Base-by-base conservation (phyloP, 2,888 invertebrate genomes). In the Thereva nobilitata region DNA sequence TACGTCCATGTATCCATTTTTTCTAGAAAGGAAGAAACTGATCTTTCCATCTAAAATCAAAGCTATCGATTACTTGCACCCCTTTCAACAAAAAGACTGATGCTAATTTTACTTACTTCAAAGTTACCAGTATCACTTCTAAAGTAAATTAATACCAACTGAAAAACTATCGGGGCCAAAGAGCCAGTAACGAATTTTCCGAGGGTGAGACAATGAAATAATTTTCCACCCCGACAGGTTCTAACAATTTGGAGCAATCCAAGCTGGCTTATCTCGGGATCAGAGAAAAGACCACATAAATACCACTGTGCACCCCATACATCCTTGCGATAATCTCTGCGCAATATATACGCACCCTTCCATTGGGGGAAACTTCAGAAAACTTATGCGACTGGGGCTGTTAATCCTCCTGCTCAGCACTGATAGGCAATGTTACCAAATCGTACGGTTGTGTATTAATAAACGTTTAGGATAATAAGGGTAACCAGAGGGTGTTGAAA, bases 381-480 rank as follows among this genome's bases (percentile, higher is more conserved):
- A 38, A 59, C 6, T 23, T 40, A 37, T 23, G 7, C 4, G 10
- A 64, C 44, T 44, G 37, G 47, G 23, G 12, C 23, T 40, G 55
- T n/a, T 65, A 65, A 65, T 65, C 65, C 65, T 56, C 34, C 64
- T 65, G 65, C 55, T 55, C 55, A 49, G 41, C 47, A 55, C 47
- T 55, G 65, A 65, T 65, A 65, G 45, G 49, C 49, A 35, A 40
- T 64, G 47, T 49, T 45, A 55, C 65, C 40, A 49, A 65, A 49
- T 55, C 65, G 49, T 47, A 34, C 55, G 49, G 35, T 40, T 45
- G 50, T 55, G 55, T 41, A 55, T 65, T 65, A 65, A 65, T 65
- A 65, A 65, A 65, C 54, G 54, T 65, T 65, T 65, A 65, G 65
- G 65, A 65, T 65, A 56, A 65, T 65, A 49, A 65, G 55, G 65